Evolutionary conservation across 2,888 invertebrate genomes (phyloP).

Genomic region (Tipula helvola): DNA sequence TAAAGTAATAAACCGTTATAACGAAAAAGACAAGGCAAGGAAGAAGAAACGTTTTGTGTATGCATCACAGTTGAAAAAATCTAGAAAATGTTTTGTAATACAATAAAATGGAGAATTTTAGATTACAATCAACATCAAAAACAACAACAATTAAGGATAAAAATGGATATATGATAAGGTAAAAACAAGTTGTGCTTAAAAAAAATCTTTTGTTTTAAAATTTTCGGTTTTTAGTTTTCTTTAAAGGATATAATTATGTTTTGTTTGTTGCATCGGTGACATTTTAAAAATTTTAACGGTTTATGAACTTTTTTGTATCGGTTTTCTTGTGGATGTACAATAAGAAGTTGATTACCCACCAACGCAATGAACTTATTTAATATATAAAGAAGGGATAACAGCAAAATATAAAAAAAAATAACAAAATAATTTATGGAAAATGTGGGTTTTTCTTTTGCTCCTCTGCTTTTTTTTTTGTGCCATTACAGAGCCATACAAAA

Average conservation of each 20-base stretch:
- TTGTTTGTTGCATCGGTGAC: not conserved
- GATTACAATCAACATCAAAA: not conserved
- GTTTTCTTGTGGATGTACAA: not conserved
- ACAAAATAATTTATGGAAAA: not conserved
- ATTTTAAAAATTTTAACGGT: not conserved
- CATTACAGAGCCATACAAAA: too few relatives aligned
- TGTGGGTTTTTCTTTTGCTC: not conserved
- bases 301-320: not conserved
- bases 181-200: not conserved
- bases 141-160: slow-evolving; percentile 15
- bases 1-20: not conserved
- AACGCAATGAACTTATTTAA: not conserved
- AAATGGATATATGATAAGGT: slow-evolving; percentile 18
- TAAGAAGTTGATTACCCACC: not conserved
- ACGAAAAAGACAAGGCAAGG: not conserved
- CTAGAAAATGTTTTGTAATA: slow-evolving; percentile 16
- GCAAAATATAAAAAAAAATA: not conserved
- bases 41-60: not conserved
- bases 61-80: not conserved
- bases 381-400: not conserved
- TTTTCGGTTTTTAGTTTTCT: not conserved
- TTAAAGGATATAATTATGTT: not conserved
- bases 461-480: not conserved
- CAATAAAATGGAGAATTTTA: slow-evolving; percentile 16
- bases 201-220: not conserved